Percentiles rank a stretch among this genome's conserved stretches.
Evolutionary conservation across 2,888 invertebrate species (phyloP).

Genomic region (Ochropacha duplaris): DNA sequence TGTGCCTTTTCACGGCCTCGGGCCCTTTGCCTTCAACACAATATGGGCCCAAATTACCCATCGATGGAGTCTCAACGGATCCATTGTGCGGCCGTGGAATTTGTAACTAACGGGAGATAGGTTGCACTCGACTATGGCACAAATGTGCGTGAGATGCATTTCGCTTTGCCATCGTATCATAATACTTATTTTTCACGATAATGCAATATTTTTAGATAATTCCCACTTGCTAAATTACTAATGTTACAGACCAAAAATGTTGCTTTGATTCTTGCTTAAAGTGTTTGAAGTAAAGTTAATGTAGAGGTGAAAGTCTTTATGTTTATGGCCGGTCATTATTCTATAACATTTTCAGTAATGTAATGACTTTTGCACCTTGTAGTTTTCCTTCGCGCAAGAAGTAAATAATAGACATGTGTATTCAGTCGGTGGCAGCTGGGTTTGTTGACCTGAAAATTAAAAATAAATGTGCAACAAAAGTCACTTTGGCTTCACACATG

Average conservation of each 20-base stretch:
- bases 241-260: background rate
- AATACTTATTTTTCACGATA: slow-evolving; percentile 6
- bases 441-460: slow-evolving; percentile 27
- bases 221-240: background rate
- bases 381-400: background rate
- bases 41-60: slow-evolving; percentile 66
- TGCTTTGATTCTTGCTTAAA: background rate
- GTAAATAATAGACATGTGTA: background rate
- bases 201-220: background rate
- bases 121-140: slow-evolving; percentile 53
- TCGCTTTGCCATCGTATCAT: slow-evolving; percentile 48
- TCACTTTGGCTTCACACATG: slow-evolving; percentile 31
- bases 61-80: slow-evolving; percentile 53
- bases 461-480: slow-evolving; percentile 29
- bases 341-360: background rate
- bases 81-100: slow-evolving; percentile 66
- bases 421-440: slow-evolving; percentile 14
- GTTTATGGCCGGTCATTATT: background rate
- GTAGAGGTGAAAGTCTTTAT: background rate
- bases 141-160: slow-evolving; percentile 63
- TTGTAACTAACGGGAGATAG: slow-evolving; percentile 67
- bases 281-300: no score
- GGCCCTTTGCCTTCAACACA: slow-evolving; percentile 54
- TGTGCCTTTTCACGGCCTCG: slow-evolving; percentile 47
- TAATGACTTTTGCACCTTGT: background rate